These are phyloP conservation scores for Dromas ardeola DNA, from an alignment of 2,113 vertebrate genomes.

Conservation along the genomic window DNA sequence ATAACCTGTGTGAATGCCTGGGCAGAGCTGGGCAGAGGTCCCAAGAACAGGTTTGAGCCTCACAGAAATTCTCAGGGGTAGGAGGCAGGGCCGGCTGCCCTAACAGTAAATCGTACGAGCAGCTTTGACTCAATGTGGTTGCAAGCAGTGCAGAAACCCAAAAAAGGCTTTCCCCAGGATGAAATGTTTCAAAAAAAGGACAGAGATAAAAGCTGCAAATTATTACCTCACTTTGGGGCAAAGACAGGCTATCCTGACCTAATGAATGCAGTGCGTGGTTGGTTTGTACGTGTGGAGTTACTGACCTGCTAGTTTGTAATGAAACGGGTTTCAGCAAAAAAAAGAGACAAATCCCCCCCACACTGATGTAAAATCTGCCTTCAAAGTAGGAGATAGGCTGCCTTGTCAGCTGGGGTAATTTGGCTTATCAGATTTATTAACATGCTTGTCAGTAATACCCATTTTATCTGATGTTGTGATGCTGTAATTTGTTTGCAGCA, in stretches of 20 bases:
- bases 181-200: background rate
- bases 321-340: background rate
- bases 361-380: background rate
- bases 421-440: conserved; percentile 43
- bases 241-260: background rate
- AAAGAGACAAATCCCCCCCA: background rate
- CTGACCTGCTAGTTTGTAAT: background rate
- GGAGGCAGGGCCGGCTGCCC: background rate
- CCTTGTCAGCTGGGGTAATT: conserved; percentile 31
- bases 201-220: background rate
- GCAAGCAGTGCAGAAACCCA: background rate
- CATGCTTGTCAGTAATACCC: background rate
- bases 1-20: background rate
- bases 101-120: background rate
- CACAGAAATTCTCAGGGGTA: background rate
- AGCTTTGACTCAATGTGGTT: background rate
- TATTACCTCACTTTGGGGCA: background rate
- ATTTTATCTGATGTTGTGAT: conserved; percentile 32
- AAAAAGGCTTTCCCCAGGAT: background rate
- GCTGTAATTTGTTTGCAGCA: conserved; percentile 46
- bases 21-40: background rate
- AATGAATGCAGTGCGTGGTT: background rate
- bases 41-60: background rate
- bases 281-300: background rate
- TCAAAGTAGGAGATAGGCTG: background rate